phyloP scores from a whole-genome alignment of 2,888 invertebrate genomes.

The Trissoscelio sp. region DNA sequence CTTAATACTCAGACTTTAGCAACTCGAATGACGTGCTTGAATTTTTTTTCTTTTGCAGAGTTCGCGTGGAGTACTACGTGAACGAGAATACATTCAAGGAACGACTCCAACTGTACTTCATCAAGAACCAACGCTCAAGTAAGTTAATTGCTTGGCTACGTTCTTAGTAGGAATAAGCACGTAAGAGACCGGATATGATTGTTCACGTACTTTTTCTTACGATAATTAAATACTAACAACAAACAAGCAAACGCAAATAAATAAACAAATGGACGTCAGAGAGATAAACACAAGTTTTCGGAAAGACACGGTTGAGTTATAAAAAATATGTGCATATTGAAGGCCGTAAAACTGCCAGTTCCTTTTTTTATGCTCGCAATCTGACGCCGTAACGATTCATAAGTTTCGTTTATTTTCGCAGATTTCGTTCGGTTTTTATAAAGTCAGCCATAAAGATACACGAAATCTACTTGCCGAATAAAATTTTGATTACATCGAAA shows the following conservation, averaged over 20 bases:
- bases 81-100: slow-evolving; percentile 99
- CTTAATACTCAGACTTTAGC: slow-evolving; percentile 17
- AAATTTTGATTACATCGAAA: slow-evolving; percentile 17
- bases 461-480: slow-evolving; percentile 15
- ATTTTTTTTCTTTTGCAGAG: slow-evolving; percentile 90
- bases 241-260: too few species aligned
- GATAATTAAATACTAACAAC: background rate
- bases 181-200: slow-evolving; percentile 29
- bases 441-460: slow-evolving; percentile 24
- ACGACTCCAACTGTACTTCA: slow-evolving; percentile 99
- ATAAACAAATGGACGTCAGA: too few species aligned
- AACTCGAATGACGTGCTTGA: slow-evolving; percentile 42
- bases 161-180: slow-evolving; percentile 33
- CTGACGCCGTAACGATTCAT: slow-evolving; percentile 19
- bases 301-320: background rate
- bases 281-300: background rate
- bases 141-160: slow-evolving; percentile 85
- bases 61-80: slow-evolving; percentile 99
- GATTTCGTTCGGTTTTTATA: slow-evolving; percentile 37
- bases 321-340: background rate
- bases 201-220: slow-evolving; percentile 17
- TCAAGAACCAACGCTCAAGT: slow-evolving; percentile 99
- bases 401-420: slow-evolving; percentile 23
- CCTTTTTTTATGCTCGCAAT: slow-evolving; percentile 27
- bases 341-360: slow-evolving; percentile 1